Conservation (phyloP, 2,113 vertebrate species). For the Phalacrocorax carbo region DNA sequence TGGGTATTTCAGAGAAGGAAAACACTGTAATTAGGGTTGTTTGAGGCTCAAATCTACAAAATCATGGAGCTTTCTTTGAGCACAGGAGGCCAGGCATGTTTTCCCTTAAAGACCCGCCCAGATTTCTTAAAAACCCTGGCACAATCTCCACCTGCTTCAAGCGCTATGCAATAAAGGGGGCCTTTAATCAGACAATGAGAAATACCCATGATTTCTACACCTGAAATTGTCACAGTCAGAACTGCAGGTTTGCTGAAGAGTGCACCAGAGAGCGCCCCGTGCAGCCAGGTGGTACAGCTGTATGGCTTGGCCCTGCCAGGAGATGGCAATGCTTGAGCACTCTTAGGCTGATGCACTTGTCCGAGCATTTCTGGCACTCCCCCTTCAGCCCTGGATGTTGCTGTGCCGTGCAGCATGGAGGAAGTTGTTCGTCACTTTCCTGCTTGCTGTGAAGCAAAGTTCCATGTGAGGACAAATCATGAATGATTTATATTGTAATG, state of each 20-base stretch:
- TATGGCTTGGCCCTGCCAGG: neutral
- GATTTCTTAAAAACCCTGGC: neutral
- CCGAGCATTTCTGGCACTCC: neutral
- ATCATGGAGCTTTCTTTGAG: neutral
- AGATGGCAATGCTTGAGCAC: neutral
- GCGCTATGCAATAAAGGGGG: neutral
- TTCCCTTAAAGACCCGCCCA: neutral
- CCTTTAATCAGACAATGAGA: neutral
- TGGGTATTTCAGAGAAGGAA: neutral
- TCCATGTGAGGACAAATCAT: neutral
- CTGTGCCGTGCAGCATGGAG: rapidly evolving
- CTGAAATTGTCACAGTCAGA: neutral
- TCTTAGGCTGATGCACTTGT: rapidly evolving
- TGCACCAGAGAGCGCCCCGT: rapidly evolving
- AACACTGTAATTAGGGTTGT: neutral
- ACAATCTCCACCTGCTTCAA: neutral
- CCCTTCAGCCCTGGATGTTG: rapidly evolving
- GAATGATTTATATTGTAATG: neutral
- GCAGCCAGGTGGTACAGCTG: neutral
- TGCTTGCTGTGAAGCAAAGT: neutral
- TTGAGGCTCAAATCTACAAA: neutral
- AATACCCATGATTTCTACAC: neutral
- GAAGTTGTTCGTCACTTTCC: neutral
- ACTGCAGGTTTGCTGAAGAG: rapidly evolving
- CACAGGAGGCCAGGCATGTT: neutral